These are phyloP conservation scores for Psilanteris sp. DNA, from an alignment of 1,140 invertebrate species.

Conservation along the genomic window DNA sequence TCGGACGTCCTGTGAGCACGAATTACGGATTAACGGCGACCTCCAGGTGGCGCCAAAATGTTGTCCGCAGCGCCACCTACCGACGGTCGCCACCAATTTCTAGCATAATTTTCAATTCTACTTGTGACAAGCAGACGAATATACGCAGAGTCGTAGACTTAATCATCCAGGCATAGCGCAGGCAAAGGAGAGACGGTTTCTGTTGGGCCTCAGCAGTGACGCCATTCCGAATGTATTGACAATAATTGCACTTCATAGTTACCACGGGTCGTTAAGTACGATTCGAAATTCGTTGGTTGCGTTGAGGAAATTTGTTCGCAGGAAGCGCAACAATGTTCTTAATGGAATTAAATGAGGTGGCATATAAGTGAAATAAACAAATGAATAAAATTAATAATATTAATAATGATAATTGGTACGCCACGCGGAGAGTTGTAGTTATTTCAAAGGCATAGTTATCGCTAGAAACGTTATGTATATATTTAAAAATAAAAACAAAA, in stretches of 20 bases:
- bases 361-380: conserved; percentile 33
- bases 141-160: too few species aligned
- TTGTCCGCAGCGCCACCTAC: conserved; percentile 24
- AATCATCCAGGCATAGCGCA: conserved; percentile 6
- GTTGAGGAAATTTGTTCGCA: conserved; percentile 29
- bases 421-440: conserved; percentile 60
- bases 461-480: conserved; percentile 78
- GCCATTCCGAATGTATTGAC: conserved; percentile 78
- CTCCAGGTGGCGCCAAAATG: conserved; percentile 10
- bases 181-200: conserved; percentile 3
- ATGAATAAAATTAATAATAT: conserved; percentile 41
- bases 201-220: conserved; percentile 69
- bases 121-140: conserved; percentile 20
- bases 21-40: conserved; percentile 11
- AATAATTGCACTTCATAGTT: conserved; percentile 72
- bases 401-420: conserved; percentile 47
- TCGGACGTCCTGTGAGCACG: conserved; percentile 74
- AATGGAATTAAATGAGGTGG: conserved; percentile 1
- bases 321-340: conserved; percentile 31
- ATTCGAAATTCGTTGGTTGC: conserved; percentile 40
- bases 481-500: too few species aligned
- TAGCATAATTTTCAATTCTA: conserved; percentile 45
- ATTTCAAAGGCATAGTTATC: conserved; percentile 73
- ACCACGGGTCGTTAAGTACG: conserved; percentile 43
- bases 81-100: conserved; percentile 21